phyloP scores from a whole-genome alignment of 1,140 invertebrate species.

The Patella vulgata region DNA sequence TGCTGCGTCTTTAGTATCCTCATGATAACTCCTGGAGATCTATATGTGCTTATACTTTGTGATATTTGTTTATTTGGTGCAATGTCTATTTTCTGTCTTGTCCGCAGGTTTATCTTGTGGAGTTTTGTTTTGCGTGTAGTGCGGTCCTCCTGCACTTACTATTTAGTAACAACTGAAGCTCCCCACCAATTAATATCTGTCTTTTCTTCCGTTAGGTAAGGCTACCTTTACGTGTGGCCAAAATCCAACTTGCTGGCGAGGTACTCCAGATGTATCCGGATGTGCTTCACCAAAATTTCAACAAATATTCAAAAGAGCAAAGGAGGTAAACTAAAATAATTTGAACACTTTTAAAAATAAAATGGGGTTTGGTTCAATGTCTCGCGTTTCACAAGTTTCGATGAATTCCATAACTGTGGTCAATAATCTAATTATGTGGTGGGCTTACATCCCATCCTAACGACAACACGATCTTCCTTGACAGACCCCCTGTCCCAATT shows the following conservation, averaged over 20 bases:
- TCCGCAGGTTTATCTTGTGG: too few species aligned
- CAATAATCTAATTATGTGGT: background rate
- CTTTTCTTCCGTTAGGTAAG: too few species aligned
- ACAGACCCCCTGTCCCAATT: background rate
- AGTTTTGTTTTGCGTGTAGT: too few species aligned
- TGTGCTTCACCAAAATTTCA: slow-evolving; percentile 42
- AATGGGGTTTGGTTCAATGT: background rate
- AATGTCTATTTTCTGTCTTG: too few species aligned
- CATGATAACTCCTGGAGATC: too few species aligned
- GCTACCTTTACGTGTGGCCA: slow-evolving; percentile 33
- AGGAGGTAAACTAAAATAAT: background rate
- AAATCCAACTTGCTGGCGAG: slow-evolving; percentile 31
- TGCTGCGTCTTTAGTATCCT: too few species aligned
- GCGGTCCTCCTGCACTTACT: too few species aligned
- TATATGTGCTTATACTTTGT: too few species aligned
- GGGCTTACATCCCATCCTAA: background rate
- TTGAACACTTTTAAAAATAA: background rate
- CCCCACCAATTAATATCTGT: too few species aligned
- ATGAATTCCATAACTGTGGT: background rate
- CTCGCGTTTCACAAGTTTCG: background rate
- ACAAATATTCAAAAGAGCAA: slow-evolving; percentile 6
- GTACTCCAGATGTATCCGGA: slow-evolving; percentile 30
- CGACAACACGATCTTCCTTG: background rate
- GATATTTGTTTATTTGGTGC: too few species aligned
- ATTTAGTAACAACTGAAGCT: too few species aligned